Evolutionary conservation across 2,113 vertebrate genomes (phyloP), one percentile per base, ranked within the genome.

Genomic region (Chaenogobius annularis): DNA sequence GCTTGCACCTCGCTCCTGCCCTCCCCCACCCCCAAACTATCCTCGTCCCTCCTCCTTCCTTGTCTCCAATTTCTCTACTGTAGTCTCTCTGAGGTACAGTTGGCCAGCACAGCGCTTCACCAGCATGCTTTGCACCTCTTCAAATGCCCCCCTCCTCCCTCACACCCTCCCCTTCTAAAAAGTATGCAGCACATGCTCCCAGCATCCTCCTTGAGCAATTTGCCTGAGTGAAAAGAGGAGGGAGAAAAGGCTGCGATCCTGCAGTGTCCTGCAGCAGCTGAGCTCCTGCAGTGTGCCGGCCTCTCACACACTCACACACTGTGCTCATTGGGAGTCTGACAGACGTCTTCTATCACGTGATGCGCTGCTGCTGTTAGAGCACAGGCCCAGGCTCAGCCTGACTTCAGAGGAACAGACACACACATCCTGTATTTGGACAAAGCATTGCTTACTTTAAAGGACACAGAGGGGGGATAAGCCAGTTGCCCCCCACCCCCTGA

Each of bases 231-330:
- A 83, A 81, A 70, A 84, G 69, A 78, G 48, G 67, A 74, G 70
- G 68, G 73, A 63, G 35, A 56, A 64, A 17, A 89, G 90, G 26
- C 75, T 84, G 83, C 86, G 84, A 88, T 91, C 89, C 90, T 92
- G 92, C 92, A 93, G 90, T 87, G 88, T 92, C 92, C 92, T 92
- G 90, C 93, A 91, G 93, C 90, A 91, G 85, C 84, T 84, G 75
- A 88, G 80, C 85, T 93, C 87, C 89, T 94, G 93, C 92, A 94
- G 93, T 91, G 93, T 90, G 86, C 85, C 67, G 86, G 82, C 81
- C 78, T 81, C 74, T 75, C 67, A 68, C 72, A 85, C 48, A 63
- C 50, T 54, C 26, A 35, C 43, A 68, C 64, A 48, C 50, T 47
- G 46, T 62, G 12, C 68, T 80, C 72, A 79, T 54, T 10, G 68